Base-by-base conservation (phyloP, 2,888 invertebrate genomes). In the Norana najaformis region DNA sequence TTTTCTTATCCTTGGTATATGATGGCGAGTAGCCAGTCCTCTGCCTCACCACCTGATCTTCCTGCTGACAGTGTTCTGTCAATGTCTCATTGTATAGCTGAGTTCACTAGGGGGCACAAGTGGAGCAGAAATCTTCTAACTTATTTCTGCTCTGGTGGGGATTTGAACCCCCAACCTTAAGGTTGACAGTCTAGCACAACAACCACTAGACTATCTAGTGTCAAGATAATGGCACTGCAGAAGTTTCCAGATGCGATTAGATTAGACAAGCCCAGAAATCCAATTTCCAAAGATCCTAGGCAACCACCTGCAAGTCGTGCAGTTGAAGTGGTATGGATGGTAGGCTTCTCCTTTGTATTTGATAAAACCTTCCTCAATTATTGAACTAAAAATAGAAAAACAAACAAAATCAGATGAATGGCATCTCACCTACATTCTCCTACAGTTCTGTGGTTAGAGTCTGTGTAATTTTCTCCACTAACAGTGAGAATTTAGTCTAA, bases 251-350 rank as follows among this genome's bases (percentile, higher is more conserved):
- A 85, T 20, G 36, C 11, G 16, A 13, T 85, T 6, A 85, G 1
- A 85, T 16, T 85, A 35, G 5, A 85, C 34, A 36, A 85, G 36
- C 37, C 20, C 37, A 35, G 35, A 85, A 37, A 85, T 35, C 36
- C 18, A 30, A 85, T 37, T 36, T 11, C 36, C 18, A 37, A 8
- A 18, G 1, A 13, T 35, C 16, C 30, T 35, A 35, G 35, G 18
- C 88, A 88, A 23, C 38, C 91, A 95, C 95, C 94, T 95, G 94
- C 96, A 96, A 38, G 94, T 93, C 85, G 98, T 97, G 95, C 99
- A 99, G 94, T 98, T 98, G 96, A 99, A 99, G 95, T 99, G 99
- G 95, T 99, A 99, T 0, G 99, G 98, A 95, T 99, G 99, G 96
- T 98, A 99, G 83, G 98, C 97, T 95, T 99, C 99, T 88, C 98